These are phyloP conservation scores for Salmo trutta DNA, from an alignment of 2,797 vertebrate species.

Conservation along the genomic window DNA sequence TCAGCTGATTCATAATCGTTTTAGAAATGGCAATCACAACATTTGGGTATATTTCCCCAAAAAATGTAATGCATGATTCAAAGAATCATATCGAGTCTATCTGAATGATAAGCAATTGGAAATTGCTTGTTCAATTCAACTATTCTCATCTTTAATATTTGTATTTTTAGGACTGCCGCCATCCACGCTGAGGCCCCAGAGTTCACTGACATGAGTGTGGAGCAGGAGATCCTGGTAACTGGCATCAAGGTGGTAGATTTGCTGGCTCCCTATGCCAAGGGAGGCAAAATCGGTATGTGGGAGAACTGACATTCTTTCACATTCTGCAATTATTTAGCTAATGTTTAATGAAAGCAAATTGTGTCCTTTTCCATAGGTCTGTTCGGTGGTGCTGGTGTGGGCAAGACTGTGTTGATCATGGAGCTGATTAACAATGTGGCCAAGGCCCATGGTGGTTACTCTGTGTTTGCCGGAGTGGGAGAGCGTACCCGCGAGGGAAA, in stretches of 20 bases:
- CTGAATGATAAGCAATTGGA: no score
- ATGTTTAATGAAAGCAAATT: neutral
- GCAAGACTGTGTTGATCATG: slow-evolving; percentile 98
- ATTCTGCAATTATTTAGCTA: neutral
- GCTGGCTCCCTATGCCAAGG: slow-evolving; percentile 95
- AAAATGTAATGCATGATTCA: neutral
- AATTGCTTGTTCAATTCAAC: no score
- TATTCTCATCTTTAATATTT: neutral
- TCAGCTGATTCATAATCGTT: neutral
- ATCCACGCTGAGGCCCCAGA: slow-evolving; percentile 97
- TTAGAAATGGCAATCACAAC: no score
- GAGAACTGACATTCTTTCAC: no score
- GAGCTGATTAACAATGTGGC: slow-evolving; percentile 98
- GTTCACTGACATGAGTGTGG: slow-evolving; percentile 97
- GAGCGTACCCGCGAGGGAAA: slow-evolving; percentile 97
- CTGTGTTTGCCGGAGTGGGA: slow-evolving; percentile 94
- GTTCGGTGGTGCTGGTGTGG: slow-evolving; percentile 94
- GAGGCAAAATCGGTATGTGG: slow-evolving; percentile 92
- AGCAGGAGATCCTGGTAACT: slow-evolving; percentile 97
- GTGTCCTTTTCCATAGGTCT: slow-evolving; percentile 75
- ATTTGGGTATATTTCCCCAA: neutral
- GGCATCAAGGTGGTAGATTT: slow-evolving; percentile 97
- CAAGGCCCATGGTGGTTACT: slow-evolving; percentile 97
- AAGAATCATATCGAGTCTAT: neutral
- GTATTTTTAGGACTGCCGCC: slow-evolving; percentile 80